These are phyloP conservation scores for Diabrotica balteata DNA, from an alignment of 2,888 invertebrate species.

Conservation along the genomic window DNA sequence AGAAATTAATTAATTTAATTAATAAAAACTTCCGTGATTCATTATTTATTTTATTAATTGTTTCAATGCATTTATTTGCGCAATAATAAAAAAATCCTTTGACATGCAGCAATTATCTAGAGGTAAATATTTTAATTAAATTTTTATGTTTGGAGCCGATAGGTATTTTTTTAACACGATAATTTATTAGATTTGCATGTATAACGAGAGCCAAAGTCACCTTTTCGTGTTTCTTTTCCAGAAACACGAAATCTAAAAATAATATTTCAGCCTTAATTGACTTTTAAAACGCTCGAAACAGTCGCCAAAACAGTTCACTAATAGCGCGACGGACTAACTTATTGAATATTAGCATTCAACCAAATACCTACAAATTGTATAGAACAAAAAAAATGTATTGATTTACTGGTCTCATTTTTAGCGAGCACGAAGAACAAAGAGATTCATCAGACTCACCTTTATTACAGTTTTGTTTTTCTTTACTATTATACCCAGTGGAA, in stretches of 20 bases:
- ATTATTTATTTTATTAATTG: slow-evolving; percentile 32
- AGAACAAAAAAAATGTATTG: no score
- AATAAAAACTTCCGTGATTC: slow-evolving; percentile 39
- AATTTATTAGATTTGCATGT: slow-evolving; percentile 5
- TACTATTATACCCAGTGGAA: no score
- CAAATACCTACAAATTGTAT: not conserved
- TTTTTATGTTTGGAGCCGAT: slow-evolving; percentile 22
- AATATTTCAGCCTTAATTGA: slow-evolving; percentile 5
- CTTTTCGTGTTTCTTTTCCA: slow-evolving; percentile 1
- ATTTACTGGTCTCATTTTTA: no score
- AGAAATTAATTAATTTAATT: slow-evolving; percentile 40
- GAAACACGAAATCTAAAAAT: slow-evolving; percentile 1
- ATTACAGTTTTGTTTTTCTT: no score
- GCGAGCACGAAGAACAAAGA: no score
- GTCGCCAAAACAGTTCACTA: slow-evolving; percentile 4
- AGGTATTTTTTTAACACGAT: slow-evolving; percentile 1
- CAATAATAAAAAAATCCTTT: slow-evolving; percentile 31
- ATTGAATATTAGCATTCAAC: not conserved
- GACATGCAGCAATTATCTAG: slow-evolving; percentile 33
- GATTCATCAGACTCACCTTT: no score
- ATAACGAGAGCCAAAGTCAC: slow-evolving; percentile 1
- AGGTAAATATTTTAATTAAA: slow-evolving; percentile 30
- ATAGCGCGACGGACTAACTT: not conserved
- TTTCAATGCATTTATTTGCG: slow-evolving; percentile 30
- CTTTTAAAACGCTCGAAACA: not conserved